A percentile compares a stretch with the other conserved stretches of the same genome.
phyloP scores from a whole-genome alignment of 2,888 invertebrate genomes.

The Phragmatobia fuliginosa region DNA sequence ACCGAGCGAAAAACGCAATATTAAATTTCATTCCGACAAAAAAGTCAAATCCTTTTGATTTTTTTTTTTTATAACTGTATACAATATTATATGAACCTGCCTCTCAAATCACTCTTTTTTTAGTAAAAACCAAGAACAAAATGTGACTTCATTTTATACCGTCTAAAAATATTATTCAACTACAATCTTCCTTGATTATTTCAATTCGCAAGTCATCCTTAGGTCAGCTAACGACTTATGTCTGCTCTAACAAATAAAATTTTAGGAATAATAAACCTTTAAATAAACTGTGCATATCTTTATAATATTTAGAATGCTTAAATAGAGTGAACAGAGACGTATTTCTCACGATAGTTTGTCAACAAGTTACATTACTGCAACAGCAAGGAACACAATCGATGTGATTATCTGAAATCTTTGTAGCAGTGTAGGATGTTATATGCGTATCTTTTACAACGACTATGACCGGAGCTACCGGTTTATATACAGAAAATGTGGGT shows the following conservation, averaged over 20 bases:
- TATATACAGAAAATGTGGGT: constrained; percentile 60
- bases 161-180: not conserved
- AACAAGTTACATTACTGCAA: constrained; percentile 10
- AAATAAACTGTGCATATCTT: no score
- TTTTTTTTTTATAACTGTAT: no score
- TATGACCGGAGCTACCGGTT: constrained; percentile 64
- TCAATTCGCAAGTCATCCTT: not conserved
- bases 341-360: constrained; percentile 2
- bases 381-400: constrained; percentile 58
- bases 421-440: constrained; percentile 29
- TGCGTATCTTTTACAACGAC: not conserved
- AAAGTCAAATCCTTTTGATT: no score
- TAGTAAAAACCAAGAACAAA: no score
- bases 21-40: no score
- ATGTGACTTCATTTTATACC: no score
- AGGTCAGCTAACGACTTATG: no score
- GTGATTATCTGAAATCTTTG: constrained; percentile 36
- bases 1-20: no score
- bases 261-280: no score
- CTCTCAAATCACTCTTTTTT: no score
- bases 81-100: no score
- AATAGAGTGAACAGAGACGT: not conserved
- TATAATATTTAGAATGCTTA: not conserved
- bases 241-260: not conserved
- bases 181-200: not conserved